Evolutionary conservation across 2,888 invertebrate genomes (phyloP), one percentile per base, ranked within the genome.

Genomic region (Heteropelma amictum): DNA sequence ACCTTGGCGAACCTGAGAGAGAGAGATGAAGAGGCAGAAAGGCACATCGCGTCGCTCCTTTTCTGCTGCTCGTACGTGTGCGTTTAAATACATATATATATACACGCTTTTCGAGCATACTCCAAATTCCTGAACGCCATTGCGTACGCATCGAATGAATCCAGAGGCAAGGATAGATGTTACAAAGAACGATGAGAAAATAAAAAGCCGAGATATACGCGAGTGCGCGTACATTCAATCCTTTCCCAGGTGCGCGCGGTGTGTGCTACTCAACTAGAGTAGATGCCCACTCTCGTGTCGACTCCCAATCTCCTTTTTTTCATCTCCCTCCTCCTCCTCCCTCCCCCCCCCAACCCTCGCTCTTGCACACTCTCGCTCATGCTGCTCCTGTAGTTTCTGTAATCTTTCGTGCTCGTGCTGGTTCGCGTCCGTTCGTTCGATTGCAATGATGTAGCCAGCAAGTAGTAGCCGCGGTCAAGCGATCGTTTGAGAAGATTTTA

Each of bases 401-500:
- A 19, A 38, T 42, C 56, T 58, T 35, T 53, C 47, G 26, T 53
- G n/a, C 70, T 69, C 71, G 47, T 60, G 38, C 61, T 42, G 64
- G 26, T 51, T 56, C 58, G 47, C 23, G 47, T n/a, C n/a, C n/a
- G 51, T 61, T 73, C 70, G 61, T 12, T 69, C 72, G 42, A 45
- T 60, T 64, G 64, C 72, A 72, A 68, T 76, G 77, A 78, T 71
- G 73, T 76, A 70, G 69, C n/a, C n/a, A n/a, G n/a, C n/a, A n/a
- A n/a, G n/a, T n/a, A 72, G 63, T 61, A 65, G 51, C 60, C 72
- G 72, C 78, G 79, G 78, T 79, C 79, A 78, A 79, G 75, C 78
- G 79, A 79, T 79, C 79, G 75, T 79, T 79, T 79, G 75, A 77
- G 79, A 77, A 83, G 83, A 84, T 84, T 85, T 84, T 84, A 85